Evolutionary conservation across 2,797 vertebrate species (phyloP), one percentile per base, ranked within the genome.

Genomic region (Tinamus major): DNA sequence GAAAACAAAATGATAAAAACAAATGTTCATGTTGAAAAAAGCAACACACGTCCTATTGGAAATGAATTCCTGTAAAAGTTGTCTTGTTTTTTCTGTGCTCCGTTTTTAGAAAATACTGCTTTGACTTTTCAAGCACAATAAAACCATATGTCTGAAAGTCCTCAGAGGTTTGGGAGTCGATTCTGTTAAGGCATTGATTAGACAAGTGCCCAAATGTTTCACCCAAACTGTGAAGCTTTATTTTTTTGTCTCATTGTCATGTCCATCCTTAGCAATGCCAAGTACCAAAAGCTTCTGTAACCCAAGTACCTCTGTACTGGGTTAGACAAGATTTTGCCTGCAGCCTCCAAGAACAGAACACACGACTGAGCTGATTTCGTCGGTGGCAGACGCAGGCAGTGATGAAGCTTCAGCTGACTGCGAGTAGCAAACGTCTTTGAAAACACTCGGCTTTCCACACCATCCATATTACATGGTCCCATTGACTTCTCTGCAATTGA

Each of bases 1-100:
- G 85, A 86, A 93, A 90, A 56, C 75, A 81, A 88, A 94, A 78
- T 42, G 27, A 46, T 72, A 56, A 92, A 95, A 86, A 37, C 53
- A 46, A 92, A 69, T 29, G 64, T 81, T 93, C 81, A 39, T 41
- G 64, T 41, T 12, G 33, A 79, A 83, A 86, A 71, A 94, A 92
- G 41, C 20, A 86, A 11, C 33, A 31, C 18, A 56, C 2, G 0
- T 11, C 12, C 8, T 31, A 49, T 33, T 85, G 59, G 41, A 26
- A 55, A 27, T 23, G 56, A 84, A 88, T 35, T 87, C 78, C 67
- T 53, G 19, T 51, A 75, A 81, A 92, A 69, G 46, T 29, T 80
- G 59, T 64, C 21, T 80, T 65, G 39, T 48, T 65, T 65, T 46
- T 48, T 62, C 46, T 13, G 6, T 31, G 42, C 37, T 90, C 35